Percentiles rank a stretch among this genome's conserved stretches.
Conservation (phyloP, 2,888 invertebrate genomes). For the Zootermopsis nevadensis region DNA sequence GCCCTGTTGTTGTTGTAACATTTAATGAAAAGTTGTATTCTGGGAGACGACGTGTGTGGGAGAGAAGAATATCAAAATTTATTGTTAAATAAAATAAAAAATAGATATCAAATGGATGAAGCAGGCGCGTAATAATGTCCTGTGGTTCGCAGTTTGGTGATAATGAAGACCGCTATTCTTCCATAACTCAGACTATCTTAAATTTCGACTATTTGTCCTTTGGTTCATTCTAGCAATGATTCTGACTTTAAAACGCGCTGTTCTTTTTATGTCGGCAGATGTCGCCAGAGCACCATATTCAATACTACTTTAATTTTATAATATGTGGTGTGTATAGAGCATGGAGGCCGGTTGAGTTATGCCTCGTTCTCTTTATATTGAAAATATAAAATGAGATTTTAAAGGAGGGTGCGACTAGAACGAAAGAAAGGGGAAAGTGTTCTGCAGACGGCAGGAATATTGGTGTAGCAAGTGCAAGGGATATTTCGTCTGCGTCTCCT, state of each 20-base stretch:
- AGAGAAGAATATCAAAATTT: too few relatives aligned
- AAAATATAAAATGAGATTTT: slow-evolving; percentile 33
- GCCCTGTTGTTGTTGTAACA: background rate
- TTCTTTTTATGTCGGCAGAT: slow-evolving; percentile 34
- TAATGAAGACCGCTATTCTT: too few relatives aligned
- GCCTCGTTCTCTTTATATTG: slow-evolving; percentile 8
- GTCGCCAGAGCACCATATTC: background rate
- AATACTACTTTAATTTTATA: slow-evolving; percentile 29
- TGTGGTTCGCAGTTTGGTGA: too few relatives aligned
- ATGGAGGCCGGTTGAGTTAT: slow-evolving; percentile 22
- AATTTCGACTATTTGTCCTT: background rate
- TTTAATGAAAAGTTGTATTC: too few relatives aligned
- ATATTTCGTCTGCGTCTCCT: too few relatives aligned
- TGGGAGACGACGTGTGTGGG: too few relatives aligned
- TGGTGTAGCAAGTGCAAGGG: background rate
- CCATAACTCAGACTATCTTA: too few relatives aligned
- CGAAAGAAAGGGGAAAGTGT: background rate
- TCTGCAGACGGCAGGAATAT: background rate
- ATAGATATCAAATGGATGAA: too few relatives aligned
- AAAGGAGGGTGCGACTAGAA: slow-evolving; percentile 14
- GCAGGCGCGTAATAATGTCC: too few relatives aligned
- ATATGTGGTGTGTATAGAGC: slow-evolving; percentile 28
- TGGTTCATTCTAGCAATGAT: background rate
- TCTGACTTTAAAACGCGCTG: background rate
- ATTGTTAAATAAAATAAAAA: too few relatives aligned